Percentiles rank a stretch among this genome's conserved stretches.
Conservation (phyloP, 2,797 vertebrate genomes). For the Tokudaia muenninki region DNA sequence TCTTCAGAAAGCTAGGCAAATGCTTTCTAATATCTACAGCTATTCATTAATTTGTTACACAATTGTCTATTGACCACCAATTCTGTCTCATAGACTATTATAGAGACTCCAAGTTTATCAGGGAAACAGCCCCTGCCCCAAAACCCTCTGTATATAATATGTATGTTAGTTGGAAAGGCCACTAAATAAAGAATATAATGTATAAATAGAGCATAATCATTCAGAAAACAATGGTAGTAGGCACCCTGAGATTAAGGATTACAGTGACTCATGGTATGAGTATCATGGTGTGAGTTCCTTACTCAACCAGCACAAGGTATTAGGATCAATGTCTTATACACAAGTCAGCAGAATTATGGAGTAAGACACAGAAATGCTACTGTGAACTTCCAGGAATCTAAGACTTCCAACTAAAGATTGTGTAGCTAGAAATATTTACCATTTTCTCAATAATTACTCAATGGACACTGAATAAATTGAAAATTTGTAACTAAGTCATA, state of each 20-base stretch:
- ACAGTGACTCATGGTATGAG: neutral
- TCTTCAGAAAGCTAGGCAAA: neutral
- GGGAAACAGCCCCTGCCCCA: neutral
- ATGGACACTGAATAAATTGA: neutral
- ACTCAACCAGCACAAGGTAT: no score
- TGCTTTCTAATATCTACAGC: neutral
- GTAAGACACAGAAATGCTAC: neutral
- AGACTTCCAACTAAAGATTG: neutral
- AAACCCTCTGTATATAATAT: neutral
- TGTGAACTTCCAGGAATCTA: neutral
- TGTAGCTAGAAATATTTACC: neutral
- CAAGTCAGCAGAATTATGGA: neutral
- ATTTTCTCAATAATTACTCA: neutral
- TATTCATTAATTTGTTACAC: neutral
- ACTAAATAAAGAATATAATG: neutral
- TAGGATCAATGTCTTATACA: neutral
- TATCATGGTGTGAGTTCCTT: accelerated
- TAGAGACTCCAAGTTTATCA: neutral
- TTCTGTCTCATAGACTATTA: neutral
- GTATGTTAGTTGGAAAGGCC: neutral
- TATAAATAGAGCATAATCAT: neutral
- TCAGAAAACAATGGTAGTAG: neutral
- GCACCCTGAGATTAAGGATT: neutral
- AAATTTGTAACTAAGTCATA: neutral
- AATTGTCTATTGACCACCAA: neutral